Conservation (phyloP, 1,140 invertebrate species). For the Littorina saxatilis region DNA sequence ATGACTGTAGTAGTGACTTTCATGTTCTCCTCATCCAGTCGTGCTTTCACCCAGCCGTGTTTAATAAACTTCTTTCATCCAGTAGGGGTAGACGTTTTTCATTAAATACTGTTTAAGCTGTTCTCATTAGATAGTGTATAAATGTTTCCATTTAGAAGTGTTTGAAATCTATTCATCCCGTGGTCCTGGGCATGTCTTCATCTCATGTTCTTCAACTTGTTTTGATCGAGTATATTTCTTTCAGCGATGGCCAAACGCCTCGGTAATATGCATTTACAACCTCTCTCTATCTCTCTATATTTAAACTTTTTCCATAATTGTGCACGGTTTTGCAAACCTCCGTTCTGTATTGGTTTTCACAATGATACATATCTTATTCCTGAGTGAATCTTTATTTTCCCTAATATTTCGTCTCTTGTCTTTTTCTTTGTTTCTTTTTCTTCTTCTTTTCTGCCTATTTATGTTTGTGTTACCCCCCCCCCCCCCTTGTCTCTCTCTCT, state of each 20-base stretch:
- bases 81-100: neutral
- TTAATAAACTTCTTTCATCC: too few species aligned
- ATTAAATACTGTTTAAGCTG: neutral
- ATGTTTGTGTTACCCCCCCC: neutral
- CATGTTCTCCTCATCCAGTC: too few species aligned
- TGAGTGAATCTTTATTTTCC: too few species aligned
- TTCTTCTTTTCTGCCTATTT: neutral
- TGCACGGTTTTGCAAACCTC: neutral
- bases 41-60: too few species aligned
- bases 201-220: too few species aligned
- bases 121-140: neutral
- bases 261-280: too few species aligned
- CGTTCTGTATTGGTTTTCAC: neutral
- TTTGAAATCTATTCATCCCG: neutral
- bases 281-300: too few species aligned
- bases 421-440: neutral
- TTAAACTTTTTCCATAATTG: neutral
- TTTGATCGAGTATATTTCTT: too few species aligned
- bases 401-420: too few species aligned
- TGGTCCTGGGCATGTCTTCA: too few species aligned
- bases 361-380: neutral
- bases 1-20: neutral
- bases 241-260: too few species aligned
- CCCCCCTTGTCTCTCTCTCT: neutral
- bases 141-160: neutral